Evolutionary conservation across 1,140 invertebrate species (phyloP), one percentile per base, ranked within the genome.

Genomic region (Meloidogyne exigua): DNA sequence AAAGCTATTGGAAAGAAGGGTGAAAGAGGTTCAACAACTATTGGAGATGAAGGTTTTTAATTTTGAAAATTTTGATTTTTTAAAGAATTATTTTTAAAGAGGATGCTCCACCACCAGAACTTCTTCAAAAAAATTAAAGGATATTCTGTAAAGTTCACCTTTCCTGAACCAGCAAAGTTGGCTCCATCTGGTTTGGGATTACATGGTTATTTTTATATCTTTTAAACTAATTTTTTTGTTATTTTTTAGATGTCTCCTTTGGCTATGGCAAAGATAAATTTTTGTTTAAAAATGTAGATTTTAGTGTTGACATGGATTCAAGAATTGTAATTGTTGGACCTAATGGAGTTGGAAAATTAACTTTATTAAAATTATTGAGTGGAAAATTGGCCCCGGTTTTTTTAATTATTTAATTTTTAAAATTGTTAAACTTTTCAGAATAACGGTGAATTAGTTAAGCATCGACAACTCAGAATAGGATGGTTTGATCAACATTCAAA

Each of bases 401-500:
- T n/a, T n/a, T n/a, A n/a, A n/a, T n/a, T n/a, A n/a, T n/a, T n/a
- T n/a, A n/a, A n/a, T n/a, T n/a, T n/a, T n/a, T n/a, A n/a, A n/a
- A n/a, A n/a, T n/a, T n/a, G n/a, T n/a, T n/a, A n/a, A n/a, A n/a
- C n/a, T n/a, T n/a, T n/a, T n/a, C n/a, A n/a, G n/a, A n/a, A n/a
- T n/a, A n/a, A n/a, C n/a, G n/a, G n/a, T n/a, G n/a, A n/a, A n/a
- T n/a, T n/a, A n/a, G n/a, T n/a, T n/a, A n/a, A n/a, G n/a, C n/a
- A n/a, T n/a, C n/a, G n/a, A n/a, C n/a, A n/a, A n/a, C n/a, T n/a
- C n/a, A n/a, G n/a, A n/a, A n/a, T n/a, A n/a, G n/a, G n/a, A n/a
- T n/a, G n/a, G n/a, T n/a, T n/a, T n/a, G 95, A 99, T 89, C 96
- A 82, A 89, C 96, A 99, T 89, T 98, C 95, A 12, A 95, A 95